These are phyloP conservation scores for Callocephalon fimbriatum DNA, from an alignment of 2,113 vertebrate species.

Conservation along the genomic window DNA sequence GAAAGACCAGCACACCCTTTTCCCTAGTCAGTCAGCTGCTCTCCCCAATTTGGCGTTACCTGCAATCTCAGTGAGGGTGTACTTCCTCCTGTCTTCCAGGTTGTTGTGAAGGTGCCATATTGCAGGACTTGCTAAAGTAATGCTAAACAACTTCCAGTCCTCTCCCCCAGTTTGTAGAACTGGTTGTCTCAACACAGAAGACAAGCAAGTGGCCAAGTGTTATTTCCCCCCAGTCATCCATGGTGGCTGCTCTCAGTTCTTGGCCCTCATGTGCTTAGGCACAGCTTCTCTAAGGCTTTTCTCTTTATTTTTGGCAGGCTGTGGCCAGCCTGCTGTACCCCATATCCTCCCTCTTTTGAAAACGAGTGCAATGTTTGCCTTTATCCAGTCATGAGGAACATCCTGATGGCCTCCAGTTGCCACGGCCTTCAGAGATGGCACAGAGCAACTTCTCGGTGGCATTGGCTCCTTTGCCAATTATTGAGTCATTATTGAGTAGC, in stretches of 20 bases:
- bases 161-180: neutral
- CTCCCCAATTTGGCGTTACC: accelerated
- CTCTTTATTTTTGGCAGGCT: neutral
- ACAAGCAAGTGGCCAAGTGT: neutral
- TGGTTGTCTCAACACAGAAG: neutral
- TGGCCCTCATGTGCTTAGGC: neutral
- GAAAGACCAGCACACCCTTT: neutral
- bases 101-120: neutral
- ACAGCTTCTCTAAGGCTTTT: neutral
- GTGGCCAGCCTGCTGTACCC: neutral
- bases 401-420: neutral
- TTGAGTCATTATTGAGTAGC: neutral
- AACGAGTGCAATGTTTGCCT: neutral
- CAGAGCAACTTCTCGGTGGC: neutral
- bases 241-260: neutral
- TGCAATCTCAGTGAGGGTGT: neutral
- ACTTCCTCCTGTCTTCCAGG: accelerated
- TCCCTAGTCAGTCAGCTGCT: neutral
- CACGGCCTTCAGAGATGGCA: neutral
- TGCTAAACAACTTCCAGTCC: neutral
- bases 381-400: neutral
- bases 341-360: neutral
- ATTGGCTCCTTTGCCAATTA: accelerated
- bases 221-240: neutral
- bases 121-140: neutral